Evolutionary conservation across 92 coral and sea anemone species (phyloP).

Genomic region (Porites cylindrica): DNA sequence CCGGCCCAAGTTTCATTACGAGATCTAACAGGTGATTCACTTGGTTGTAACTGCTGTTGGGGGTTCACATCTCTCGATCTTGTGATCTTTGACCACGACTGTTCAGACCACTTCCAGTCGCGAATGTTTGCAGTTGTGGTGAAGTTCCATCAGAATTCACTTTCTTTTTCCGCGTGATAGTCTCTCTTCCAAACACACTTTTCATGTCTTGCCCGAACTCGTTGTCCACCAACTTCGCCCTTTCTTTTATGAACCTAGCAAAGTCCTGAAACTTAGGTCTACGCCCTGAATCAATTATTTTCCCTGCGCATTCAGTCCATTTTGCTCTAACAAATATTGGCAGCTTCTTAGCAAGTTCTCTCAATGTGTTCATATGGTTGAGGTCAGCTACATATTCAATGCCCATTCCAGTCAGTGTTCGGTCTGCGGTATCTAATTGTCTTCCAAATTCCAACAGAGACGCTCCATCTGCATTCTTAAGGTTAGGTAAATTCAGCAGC

Average conservation of each 20-base stretch:
- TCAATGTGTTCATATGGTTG: slow-evolving; percentile 72
- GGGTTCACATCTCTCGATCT: too few species aligned
- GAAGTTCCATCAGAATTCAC: not conserved
- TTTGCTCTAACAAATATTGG: slow-evolving; percentile 71
- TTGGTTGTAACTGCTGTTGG: not conserved
- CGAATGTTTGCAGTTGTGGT: not conserved
- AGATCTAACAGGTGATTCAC: not conserved
- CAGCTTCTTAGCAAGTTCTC: slow-evolving; percentile 57
- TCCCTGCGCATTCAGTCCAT: slow-evolving; percentile 86
- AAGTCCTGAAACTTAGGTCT: slow-evolving; percentile 72
- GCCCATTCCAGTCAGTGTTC: too few species aligned
- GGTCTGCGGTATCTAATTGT: too few species aligned
- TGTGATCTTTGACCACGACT: too few species aligned
- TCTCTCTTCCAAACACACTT: not conserved
- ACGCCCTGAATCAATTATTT: slow-evolving; percentile 59
- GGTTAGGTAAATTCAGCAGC: too few species aligned
- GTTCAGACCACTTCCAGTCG: slow-evolving; percentile 16
- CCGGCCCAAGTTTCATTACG: slow-evolving; percentile 1
- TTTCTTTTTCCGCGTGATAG: not conserved
- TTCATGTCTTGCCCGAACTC: slow-evolving; percentile 66
- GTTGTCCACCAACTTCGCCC: slow-evolving; percentile 76
- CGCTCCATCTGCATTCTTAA: too few species aligned
- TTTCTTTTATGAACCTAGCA: slow-evolving; percentile 56
- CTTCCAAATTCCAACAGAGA: too few species aligned
- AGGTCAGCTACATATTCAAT: slow-evolving; percentile 61